These are phyloP conservation scores for Bufotes viridis DNA, from an alignment of 2,797 vertebrate genomes.

Conservation along the genomic window DNA sequence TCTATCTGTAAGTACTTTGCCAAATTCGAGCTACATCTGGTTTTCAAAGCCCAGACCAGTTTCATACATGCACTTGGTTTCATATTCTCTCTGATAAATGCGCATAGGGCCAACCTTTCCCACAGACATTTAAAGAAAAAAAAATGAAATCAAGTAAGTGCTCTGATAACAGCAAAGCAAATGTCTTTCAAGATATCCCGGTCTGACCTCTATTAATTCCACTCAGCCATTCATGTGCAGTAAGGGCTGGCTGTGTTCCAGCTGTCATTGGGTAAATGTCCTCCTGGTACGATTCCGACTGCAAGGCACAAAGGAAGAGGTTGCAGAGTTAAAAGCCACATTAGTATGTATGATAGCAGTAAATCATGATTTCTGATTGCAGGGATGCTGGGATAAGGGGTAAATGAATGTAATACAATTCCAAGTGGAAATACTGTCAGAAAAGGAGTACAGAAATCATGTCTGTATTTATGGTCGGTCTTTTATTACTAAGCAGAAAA, in stretches of 20 bases:
- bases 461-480: no score
- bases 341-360: slow-evolving; percentile 12
- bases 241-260: slow-evolving; percentile 80
- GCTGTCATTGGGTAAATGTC: slow-evolving; percentile 93
- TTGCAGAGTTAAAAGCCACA: slow-evolving; percentile 15
- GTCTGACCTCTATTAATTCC: slow-evolving; percentile 86
- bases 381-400: background rate
- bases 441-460: background rate
- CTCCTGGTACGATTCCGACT: slow-evolving; percentile 93
- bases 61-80: slow-evolving; percentile 18
- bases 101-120: slow-evolving; percentile 23
- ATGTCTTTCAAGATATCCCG: slow-evolving; percentile 41
- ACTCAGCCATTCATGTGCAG: slow-evolving; percentile 85
- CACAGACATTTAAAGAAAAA: slow-evolving; percentile 34
- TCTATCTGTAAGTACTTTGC: background rate
- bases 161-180: slow-evolving; percentile 29
- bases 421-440: background rate
- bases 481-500: background rate
- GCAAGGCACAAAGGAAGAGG: slow-evolving; percentile 64
- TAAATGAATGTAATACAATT: background rate
- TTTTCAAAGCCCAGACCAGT: background rate
- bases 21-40: slow-evolving; percentile 14
- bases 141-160: slow-evolving; percentile 36
- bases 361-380: background rate
- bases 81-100: slow-evolving; percentile 45